Percentiles rank a stretch among this genome's conserved stretches.
phyloP scores from a whole-genome alignment of 2,113 vertebrate species.

The Pleuronectes platessa region DNA sequence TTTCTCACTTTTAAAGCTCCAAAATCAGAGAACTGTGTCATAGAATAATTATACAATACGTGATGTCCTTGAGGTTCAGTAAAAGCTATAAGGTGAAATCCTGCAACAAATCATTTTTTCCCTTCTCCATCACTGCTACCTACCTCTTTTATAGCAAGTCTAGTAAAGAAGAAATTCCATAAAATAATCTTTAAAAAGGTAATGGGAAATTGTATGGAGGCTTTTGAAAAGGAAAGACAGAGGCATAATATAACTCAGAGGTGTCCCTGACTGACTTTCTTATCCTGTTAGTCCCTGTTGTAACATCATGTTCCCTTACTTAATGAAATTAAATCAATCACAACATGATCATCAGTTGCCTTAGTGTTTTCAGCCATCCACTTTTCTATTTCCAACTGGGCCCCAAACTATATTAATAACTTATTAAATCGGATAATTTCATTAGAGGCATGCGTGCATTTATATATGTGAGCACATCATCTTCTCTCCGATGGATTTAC shows the following conservation, averaged over 20 bases:
- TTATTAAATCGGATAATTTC: conserved; percentile 82
- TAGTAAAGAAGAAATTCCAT: conserved; percentile 50
- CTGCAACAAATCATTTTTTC: background rate
- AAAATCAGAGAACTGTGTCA: conserved; percentile 4
- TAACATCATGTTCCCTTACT: conserved; percentile 68
- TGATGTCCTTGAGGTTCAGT: conserved; percentile 43
- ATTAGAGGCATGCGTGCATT: conserved; percentile 78
- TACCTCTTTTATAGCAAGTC: conserved; percentile 40
- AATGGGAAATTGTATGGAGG: conserved; percentile 46
- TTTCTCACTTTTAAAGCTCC: conserved; percentile 34
- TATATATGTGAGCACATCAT: conserved; percentile 75
- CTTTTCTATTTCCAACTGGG: conserved; percentile 72
- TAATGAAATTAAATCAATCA: conserved; percentile 74
- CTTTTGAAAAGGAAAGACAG: conserved; percentile 35
- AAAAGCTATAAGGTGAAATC: conserved; percentile 31
- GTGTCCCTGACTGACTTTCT: conserved; percentile 58
- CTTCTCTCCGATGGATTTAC: conserved; percentile 78
- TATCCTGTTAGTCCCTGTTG: conserved; percentile 63
- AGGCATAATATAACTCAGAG: conserved; percentile 26
- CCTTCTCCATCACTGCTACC: background rate
- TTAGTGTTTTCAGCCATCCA: conserved; percentile 65
- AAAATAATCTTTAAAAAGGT: conserved; percentile 57
- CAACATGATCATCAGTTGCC: conserved; percentile 61
- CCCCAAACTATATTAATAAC: conserved; percentile 79
- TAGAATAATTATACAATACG: conserved; percentile 41